A percentile compares a stretch with the other conserved stretches of the same genome.
phyloP scores from a whole-genome alignment of 2,113 vertebrate genomes.

The Upupa epops region DNA sequence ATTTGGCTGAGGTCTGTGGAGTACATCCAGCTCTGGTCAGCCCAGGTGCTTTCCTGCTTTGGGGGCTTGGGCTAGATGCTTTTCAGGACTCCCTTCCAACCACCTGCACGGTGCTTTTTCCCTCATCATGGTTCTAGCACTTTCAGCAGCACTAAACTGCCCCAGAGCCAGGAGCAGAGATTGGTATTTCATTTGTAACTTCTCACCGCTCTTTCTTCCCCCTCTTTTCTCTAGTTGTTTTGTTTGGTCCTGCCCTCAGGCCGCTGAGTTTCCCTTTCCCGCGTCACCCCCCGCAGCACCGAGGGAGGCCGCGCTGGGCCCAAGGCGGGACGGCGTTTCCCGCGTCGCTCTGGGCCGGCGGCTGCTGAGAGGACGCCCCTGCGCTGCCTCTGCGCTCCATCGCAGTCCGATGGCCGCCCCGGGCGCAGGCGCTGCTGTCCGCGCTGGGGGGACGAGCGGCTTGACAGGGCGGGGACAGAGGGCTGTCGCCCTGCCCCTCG shows the following conservation, averaged over 20 bases:
- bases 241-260: neutral
- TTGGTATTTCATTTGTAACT: neutral
- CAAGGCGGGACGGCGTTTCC: too few relatives aligned
- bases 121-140: neutral
- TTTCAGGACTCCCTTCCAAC: too few relatives aligned
- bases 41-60: neutral
- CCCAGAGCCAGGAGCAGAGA: neutral
- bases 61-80: too few relatives aligned
- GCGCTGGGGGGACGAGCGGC: neutral
- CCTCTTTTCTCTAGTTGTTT: neutral
- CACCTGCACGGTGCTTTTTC: too few relatives aligned
- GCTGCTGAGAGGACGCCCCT: too few relatives aligned
- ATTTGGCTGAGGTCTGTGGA: too few relatives aligned
- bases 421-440: neutral
- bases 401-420: neutral
- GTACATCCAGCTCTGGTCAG: rapidly evolving
- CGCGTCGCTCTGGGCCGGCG: too few relatives aligned
- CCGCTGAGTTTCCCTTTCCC: rapidly evolving
- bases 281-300: rapidly evolving
- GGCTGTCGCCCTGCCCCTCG: too few relatives aligned
- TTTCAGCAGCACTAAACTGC: neutral
- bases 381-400: too few relatives aligned
- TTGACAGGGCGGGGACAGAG: neutral
- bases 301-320: rapidly evolving
- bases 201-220: rapidly evolving